Conservation (phyloP, 2,888 invertebrate species). For the Notodonta ziczac region DNA sequence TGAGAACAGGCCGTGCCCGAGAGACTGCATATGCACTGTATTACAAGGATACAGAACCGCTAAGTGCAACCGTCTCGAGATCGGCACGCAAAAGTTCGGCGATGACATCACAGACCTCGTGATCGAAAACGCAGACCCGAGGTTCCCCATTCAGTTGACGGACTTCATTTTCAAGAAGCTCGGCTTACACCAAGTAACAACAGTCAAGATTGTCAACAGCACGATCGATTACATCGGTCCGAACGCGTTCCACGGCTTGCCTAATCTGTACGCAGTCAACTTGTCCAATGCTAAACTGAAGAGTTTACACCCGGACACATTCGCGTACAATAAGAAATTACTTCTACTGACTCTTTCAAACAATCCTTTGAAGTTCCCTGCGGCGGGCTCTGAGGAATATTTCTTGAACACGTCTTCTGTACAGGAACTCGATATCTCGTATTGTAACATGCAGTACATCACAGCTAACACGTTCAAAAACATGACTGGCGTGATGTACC, state of each 20-base stretch:
- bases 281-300: slow-evolving; percentile 88
- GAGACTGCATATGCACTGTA: slow-evolving; percentile 86
- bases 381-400: slow-evolving; percentile 70
- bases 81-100: slow-evolving; percentile 87
- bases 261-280: slow-evolving; percentile 87
- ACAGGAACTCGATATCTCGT: slow-evolving; percentile 89
- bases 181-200: slow-evolving; percentile 87
- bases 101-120: slow-evolving; percentile 87
- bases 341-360: slow-evolving; percentile 87
- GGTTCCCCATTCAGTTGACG: slow-evolving; percentile 84
- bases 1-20: slow-evolving; percentile 84
- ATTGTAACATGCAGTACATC: slow-evolving; percentile 87
- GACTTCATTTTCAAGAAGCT: slow-evolving; percentile 86
- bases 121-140: slow-evolving; percentile 86
- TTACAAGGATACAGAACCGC: slow-evolving; percentile 86
- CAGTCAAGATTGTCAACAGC: slow-evolving; percentile 88
- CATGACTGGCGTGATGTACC: slow-evolving; percentile 86
- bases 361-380: slow-evolving; percentile 85
- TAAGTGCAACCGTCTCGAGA: slow-evolving; percentile 88
- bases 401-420: slow-evolving; percentile 86
- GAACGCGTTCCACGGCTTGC: slow-evolving; percentile 88
- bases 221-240: slow-evolving; percentile 87
- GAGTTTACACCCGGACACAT: slow-evolving; percentile 88
- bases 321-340: slow-evolving; percentile 87
- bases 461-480: slow-evolving; percentile 86